These are phyloP conservation scores for Conopomorpha cramerella DNA, from an alignment of 1,140 invertebrate genomes.

Conservation along the genomic window DNA sequence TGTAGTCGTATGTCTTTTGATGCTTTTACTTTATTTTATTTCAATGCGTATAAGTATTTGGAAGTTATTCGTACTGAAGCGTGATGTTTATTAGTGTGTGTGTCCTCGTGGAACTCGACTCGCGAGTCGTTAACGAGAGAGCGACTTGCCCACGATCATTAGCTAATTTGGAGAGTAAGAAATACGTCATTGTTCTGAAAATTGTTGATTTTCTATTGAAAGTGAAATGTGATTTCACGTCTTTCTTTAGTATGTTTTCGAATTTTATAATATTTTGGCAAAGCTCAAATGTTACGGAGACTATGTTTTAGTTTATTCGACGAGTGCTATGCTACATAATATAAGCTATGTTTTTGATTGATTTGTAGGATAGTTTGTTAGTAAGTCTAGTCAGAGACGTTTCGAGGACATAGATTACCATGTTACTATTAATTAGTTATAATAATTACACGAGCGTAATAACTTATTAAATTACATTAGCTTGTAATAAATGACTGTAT, in stretches of 20 bases:
- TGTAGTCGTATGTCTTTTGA: conserved; percentile 12
- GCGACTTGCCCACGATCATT: too few relatives aligned
- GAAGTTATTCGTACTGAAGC: too few relatives aligned
- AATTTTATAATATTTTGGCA: conserved; percentile 31
- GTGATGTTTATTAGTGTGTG: too few relatives aligned
- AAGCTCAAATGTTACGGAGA: conserved; percentile 47
- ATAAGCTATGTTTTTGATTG: conserved; percentile 33
- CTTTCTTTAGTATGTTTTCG: not conserved
- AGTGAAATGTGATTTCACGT: not conserved
- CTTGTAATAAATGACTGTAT: conserved; percentile 26
- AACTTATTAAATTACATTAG: conserved; percentile 46
- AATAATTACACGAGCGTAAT: conserved; percentile 38
- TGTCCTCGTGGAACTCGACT: too few relatives aligned
- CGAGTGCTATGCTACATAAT: conserved; percentile 45
- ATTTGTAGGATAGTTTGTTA: conserved; percentile 15
- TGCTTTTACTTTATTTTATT: not conserved
- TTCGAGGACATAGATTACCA: conserved; percentile 53
- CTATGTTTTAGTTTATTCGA: conserved; percentile 17
- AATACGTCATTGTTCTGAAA: not conserved
- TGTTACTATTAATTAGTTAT: conserved; percentile 45
- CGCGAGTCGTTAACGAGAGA: too few relatives aligned
- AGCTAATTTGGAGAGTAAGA: too few relatives aligned
- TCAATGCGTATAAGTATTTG: too few relatives aligned
- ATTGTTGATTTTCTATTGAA: not conserved
- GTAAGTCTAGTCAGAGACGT: conserved; percentile 56